Base-by-base conservation (phyloP, 92 coral and sea anemone genomes). In the Phenganax subtilis region DNA sequence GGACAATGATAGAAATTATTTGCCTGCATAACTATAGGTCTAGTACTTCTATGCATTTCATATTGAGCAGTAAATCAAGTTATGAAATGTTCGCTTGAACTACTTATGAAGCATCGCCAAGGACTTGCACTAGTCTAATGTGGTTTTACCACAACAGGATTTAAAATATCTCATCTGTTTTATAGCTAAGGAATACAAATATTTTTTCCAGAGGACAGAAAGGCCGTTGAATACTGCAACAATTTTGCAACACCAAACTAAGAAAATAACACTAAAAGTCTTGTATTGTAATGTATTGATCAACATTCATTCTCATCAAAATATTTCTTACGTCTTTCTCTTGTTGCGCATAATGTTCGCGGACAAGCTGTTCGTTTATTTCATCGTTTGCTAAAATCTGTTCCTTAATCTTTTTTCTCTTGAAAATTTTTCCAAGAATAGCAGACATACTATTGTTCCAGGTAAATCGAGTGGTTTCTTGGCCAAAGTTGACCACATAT, bases 321-420 rank as follows among this genome's bases (percentile, higher is more conserved):
- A 68, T 53, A 5, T 68, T 28, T 20, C 82, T 59, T 77, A 77
- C 82, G 10, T 62, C 71, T 77, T 77, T 77, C 31, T 77, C 82
- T 53, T 77, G 82, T 58, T 71, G 37, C 12, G 72, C 82, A 47
- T 60, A 77, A 77, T 77, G 82, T 60, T 77, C 71, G 2, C 66
- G 54, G 14, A 44, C 56, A 15, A 60, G 72, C 55, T 37, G 69
- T 31, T 77, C 82, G 57, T 77, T 77, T 31, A 77, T 77, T 62
- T 77, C 82, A 57, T 77, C 82, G 57, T 30, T 57, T 37, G 64
- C 71, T 16, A 57, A 0, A 44, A 51, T 11, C 20, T 59, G 82
- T 52, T 60, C 47, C 47, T 37, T 37, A 37, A 37, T 77, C n/a
- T 44, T 62, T 37, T 62, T 59, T 47, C 28, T 77, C 30, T 77